Percentiles rank a stretch among this genome's conserved stretches.
These are phyloP conservation scores for Gulo gulo DNA, from an alignment of 2,113 vertebrate genomes.

Conservation along the genomic window DNA sequence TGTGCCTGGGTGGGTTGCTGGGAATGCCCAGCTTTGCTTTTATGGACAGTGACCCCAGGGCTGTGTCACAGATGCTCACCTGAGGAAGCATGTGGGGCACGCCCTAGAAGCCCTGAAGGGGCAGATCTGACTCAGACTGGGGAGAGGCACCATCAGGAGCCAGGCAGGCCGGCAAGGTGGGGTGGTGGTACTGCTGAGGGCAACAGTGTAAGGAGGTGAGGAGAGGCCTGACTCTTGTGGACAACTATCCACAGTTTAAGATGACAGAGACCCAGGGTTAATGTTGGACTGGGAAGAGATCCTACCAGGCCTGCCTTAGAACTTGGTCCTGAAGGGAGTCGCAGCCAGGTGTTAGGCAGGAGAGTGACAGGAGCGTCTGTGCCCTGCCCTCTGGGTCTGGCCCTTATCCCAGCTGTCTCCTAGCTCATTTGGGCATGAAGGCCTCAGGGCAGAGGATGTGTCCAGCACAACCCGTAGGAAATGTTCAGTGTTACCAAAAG, in stretches of 20 bases:
- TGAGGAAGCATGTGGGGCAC: background rate
- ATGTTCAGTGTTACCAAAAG: background rate
- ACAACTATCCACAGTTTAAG: background rate
- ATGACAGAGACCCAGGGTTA: background rate
- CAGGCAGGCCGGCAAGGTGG: background rate
- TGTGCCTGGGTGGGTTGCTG: background rate
- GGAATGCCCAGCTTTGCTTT: background rate
- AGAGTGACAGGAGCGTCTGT: background rate
- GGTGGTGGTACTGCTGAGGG: background rate
- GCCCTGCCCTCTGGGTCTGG: background rate
- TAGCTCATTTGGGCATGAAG: background rate
- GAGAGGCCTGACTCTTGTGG: background rate
- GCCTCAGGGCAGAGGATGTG: background rate
- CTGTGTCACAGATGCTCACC: background rate
- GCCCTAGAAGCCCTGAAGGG: accelerated
- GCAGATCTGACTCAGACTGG: background rate
- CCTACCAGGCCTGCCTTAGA: background rate
- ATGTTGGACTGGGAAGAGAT: background rate
- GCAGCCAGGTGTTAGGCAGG: background rate
- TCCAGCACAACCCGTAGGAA: background rate
- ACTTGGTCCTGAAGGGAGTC: background rate
- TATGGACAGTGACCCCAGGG: background rate
- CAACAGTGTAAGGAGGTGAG: background rate
- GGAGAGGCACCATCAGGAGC: background rate
- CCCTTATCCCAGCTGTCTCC: background rate